A percentile compares a stretch with the other conserved stretches of the same genome.
Conservation (phyloP, 53 echinoderm and acorn worm species). For the Luidia sarsii region DNA sequence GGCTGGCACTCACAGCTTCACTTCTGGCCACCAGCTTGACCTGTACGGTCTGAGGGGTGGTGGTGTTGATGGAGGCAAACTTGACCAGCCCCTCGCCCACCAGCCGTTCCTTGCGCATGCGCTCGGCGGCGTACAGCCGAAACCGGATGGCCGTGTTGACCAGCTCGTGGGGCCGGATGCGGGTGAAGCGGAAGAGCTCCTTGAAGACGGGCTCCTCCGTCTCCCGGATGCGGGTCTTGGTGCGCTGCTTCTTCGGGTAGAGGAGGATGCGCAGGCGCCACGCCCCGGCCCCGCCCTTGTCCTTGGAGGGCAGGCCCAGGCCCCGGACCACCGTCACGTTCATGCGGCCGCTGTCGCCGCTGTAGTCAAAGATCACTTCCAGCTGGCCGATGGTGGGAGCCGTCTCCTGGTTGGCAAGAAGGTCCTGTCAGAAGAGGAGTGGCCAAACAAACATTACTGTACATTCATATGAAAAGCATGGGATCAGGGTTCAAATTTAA, state of each 20-base stretch:
- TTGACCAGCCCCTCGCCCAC: slow-evolving; percentile 94
- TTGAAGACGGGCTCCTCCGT: slow-evolving; percentile 84
- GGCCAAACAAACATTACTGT: background rate
- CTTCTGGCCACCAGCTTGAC: slow-evolving; percentile 77
- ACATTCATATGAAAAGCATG: background rate
- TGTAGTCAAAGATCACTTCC: slow-evolving; percentile 91
- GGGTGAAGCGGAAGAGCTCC: slow-evolving; percentile 91
- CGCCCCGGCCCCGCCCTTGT: slow-evolving; percentile 85
- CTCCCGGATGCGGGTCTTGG: slow-evolving; percentile 94
- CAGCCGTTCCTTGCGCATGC: slow-evolving; percentile 91
- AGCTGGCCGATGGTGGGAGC: slow-evolving; percentile 74
- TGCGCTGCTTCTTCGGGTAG: slow-evolving; percentile 85
- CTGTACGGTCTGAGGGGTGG: slow-evolving; percentile 70
- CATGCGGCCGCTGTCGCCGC: slow-evolving; percentile 87
- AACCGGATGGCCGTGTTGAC: slow-evolving; percentile 79
- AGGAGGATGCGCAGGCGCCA: slow-evolving; percentile 84
- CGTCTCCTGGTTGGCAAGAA: slow-evolving; percentile 43
- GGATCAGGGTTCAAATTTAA: background rate
- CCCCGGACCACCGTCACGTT: slow-evolving; percentile 84
- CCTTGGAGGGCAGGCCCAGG: slow-evolving; percentile 72
- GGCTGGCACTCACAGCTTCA: slow-evolving; percentile 87
- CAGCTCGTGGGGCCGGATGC: slow-evolving; percentile 92
- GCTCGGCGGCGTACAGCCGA: slow-evolving; percentile 81
- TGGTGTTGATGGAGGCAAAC: slow-evolving; percentile 86
- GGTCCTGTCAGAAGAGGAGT: slow-evolving; percentile 10